These are phyloP conservation scores for Sicus ferrugineus DNA, from an alignment of 2,888 invertebrate species.

Conservation along the genomic window DNA sequence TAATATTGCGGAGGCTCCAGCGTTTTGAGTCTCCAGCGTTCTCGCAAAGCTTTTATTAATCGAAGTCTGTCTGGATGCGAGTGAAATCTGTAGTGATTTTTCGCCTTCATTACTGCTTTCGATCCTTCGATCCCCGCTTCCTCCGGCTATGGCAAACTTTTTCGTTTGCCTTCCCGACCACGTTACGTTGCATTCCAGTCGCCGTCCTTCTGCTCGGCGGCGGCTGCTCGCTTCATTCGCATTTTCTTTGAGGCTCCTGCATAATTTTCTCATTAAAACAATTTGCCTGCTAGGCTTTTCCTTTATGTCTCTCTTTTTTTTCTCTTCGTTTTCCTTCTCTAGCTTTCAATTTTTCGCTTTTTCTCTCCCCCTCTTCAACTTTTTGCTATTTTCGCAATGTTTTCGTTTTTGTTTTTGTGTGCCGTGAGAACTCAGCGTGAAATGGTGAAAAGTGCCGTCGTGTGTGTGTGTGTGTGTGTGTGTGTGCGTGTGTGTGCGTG, in stretches of 20 bases:
- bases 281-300: slow-evolving; percentile 31
- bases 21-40: not conserved
- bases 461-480: no score
- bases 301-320: slow-evolving; percentile 11
- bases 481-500: no score
- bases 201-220: slow-evolving; percentile 23
- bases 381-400: not conserved
- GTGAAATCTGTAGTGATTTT: not conserved
- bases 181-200: not conserved
- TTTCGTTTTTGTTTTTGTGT: not conserved
- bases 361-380: not conserved
- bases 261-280: slow-evolving; percentile 32
- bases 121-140: no score
- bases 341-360: not conserved
- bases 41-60: not conserved
- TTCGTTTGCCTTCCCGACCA: not conserved
- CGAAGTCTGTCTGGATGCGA: not conserved
- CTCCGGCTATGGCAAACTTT: no score
- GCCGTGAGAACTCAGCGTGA: not conserved
- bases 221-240: slow-evolving; percentile 2
- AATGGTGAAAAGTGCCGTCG: not conserved
- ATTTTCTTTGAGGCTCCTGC: slow-evolving; percentile 18
- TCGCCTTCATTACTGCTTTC: no score
- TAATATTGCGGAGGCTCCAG: slow-evolving; percentile 5
- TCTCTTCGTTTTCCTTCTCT: not conserved